phyloP scores from a whole-genome alignment of 2,888 invertebrate species.

The Creontiades dilutus region DNA sequence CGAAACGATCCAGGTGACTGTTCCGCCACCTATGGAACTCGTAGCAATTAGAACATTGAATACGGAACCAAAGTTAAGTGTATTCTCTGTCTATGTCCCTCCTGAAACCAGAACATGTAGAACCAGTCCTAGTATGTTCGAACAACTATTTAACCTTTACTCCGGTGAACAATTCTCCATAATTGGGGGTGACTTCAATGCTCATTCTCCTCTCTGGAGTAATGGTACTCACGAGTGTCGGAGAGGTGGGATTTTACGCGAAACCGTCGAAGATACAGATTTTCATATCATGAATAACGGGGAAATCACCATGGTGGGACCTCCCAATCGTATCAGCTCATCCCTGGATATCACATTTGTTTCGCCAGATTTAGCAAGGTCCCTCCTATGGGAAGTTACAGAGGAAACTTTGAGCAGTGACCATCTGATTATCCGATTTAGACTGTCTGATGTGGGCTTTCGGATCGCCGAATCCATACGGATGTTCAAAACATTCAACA shows the following conservation, averaged over 20 bases:
- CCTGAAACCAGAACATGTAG: neutral
- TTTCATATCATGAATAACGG: neutral
- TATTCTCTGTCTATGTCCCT: neutral
- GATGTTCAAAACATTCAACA: neutral
- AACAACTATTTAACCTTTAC: neutral
- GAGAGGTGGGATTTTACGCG: neutral
- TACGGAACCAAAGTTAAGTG: neutral
- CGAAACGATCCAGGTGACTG: neutral
- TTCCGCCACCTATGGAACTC: neutral
- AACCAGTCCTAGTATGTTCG: neutral
- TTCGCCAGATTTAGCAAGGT: neutral
- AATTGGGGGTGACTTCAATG: neutral
- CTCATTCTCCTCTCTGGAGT: neutral
- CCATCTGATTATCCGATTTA: neutral
- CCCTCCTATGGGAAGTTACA: neutral
- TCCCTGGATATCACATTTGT: neutral
- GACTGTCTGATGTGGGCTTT: neutral
- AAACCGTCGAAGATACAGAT: neutral
- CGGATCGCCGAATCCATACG: neutral
- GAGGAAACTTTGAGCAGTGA: slow-evolving; percentile 8
- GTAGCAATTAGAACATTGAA: neutral
- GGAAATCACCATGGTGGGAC: neutral
- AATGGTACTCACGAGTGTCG: neutral
- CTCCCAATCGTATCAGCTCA: neutral
- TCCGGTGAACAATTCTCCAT: neutral